Conservation (phyloP, 2,113 vertebrate genomes). For the Alosa alosa region DNA sequence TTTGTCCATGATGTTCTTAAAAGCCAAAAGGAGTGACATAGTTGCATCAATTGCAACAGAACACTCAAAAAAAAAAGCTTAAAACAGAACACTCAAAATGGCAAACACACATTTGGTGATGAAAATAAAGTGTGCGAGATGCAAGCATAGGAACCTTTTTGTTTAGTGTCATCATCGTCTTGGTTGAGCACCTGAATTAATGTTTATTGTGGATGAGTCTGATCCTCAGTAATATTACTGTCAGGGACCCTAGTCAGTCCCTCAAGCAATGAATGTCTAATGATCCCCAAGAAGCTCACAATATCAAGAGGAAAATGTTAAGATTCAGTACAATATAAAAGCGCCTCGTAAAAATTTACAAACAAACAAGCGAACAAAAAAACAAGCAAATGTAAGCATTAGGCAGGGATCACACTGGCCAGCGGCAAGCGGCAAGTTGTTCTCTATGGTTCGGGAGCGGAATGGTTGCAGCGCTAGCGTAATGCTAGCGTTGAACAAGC, state of each 20-base stretch:
- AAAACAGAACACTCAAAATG: too few species aligned
- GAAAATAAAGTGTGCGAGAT: neutral
- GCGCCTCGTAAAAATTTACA: neutral
- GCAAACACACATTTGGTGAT: too few species aligned
- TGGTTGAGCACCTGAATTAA: neutral
- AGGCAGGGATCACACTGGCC: neutral
- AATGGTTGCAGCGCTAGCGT: too few species aligned
- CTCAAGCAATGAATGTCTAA: neutral
- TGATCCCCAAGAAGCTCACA: neutral
- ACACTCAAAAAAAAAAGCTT: too few species aligned
- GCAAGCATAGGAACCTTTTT: neutral
- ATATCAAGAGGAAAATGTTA: neutral
- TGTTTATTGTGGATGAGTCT: neutral
- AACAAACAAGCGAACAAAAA: neutral
- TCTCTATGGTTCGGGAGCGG: too few species aligned
- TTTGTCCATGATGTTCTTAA: neutral
- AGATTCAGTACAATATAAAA: neutral
- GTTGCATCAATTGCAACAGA: too few species aligned
- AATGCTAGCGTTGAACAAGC: too few species aligned
- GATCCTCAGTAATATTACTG: neutral
- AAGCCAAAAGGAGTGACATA: neutral
- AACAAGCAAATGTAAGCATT: neutral
- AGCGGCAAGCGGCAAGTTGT: too few species aligned
- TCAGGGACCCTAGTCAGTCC: neutral
- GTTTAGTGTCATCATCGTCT: neutral